These are phyloP conservation scores for Heterotis niloticus DNA, from an alignment of 2,113 vertebrate genomes.

Conservation along the genomic window DNA sequence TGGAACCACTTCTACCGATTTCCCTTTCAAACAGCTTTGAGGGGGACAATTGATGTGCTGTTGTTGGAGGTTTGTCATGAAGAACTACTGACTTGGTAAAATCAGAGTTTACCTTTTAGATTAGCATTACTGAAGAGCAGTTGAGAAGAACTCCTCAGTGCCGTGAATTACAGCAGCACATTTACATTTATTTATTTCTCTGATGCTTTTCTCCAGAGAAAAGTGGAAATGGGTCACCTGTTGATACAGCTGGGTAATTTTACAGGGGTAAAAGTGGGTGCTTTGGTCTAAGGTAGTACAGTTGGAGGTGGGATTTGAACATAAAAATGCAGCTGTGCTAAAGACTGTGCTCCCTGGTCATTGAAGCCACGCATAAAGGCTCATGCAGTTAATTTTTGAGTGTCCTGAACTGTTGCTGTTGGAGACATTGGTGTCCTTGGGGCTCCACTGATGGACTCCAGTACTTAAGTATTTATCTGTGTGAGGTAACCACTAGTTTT, in stretches of 20 bases:
- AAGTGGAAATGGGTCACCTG: not conserved
- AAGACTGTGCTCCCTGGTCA: too few relatives aligned
- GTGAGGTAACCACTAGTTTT: too few relatives aligned
- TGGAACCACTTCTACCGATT: conserved; percentile 9
- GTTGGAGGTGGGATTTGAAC: too few relatives aligned
- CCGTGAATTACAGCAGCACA: not conserved
- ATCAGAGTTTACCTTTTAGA: not conserved
- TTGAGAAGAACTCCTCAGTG: not conserved
- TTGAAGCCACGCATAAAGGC: too few relatives aligned
- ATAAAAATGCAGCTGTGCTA: too few relatives aligned
- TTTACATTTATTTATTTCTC: not conserved
- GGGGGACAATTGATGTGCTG: not conserved
- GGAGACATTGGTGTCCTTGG: too few relatives aligned
- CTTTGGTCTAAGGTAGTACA: too few relatives aligned
- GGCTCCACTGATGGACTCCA: too few relatives aligned
- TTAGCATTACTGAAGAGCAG: not conserved
- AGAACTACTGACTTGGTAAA: not conserved
- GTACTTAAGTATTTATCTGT: too few relatives aligned
- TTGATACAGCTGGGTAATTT: not conserved
- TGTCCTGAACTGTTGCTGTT: too few relatives aligned
- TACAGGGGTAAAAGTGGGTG: not conserved
- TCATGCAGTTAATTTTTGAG: too few relatives aligned
- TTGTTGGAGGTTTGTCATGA: not conserved
- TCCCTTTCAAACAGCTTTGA: conserved; percentile 14
- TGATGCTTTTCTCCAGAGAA: not conserved